These are phyloP conservation scores for Gryllus bimaculatus DNA, from an alignment of 1,140 invertebrate genomes.

Conservation along the genomic window DNA sequence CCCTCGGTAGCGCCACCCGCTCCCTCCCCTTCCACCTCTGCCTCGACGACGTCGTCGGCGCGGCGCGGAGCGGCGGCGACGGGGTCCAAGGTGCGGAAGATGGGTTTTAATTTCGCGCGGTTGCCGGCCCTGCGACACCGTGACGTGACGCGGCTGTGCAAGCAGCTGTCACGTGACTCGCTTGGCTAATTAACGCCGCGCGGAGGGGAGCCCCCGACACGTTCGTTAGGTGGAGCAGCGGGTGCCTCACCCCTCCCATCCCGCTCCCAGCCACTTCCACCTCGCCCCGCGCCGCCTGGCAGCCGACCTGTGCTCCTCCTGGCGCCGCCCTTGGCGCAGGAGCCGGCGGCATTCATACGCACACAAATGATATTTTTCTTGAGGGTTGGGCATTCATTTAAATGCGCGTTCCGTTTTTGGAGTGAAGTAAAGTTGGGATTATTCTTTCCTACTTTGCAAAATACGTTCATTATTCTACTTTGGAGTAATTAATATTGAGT, in stretches of 20 bases:
- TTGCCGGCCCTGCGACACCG: neutral
- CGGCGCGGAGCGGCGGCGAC: neutral
- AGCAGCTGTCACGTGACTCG: neutral
- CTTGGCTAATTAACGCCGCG: slow-evolving; percentile 2
- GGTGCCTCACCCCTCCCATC: neutral
- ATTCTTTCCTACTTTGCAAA: no score
- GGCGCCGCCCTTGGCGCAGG: no score
- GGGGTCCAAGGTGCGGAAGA: neutral
- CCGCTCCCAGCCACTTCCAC: neutral
- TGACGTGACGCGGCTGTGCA: neutral
- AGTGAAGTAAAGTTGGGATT: no score
- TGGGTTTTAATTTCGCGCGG: slow-evolving; percentile 3
- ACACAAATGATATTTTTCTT: no score
- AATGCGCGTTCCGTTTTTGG: no score
- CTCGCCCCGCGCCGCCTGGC: no score
- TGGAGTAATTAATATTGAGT: no score
- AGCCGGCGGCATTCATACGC: no score
- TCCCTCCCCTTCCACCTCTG: neutral
- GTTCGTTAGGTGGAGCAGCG: neutral
- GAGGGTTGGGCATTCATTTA: no score
- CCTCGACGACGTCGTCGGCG: neutral
- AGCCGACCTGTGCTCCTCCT: no score
- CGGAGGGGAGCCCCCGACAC: neutral
- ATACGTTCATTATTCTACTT: no score
- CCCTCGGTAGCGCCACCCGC: no score